A percentile compares a stretch with the other conserved stretches of the same genome.
These are phyloP conservation scores for Agelaius phoeniceus DNA, from an alignment of 2,113 vertebrate genomes.

Conservation along the genomic window DNA sequence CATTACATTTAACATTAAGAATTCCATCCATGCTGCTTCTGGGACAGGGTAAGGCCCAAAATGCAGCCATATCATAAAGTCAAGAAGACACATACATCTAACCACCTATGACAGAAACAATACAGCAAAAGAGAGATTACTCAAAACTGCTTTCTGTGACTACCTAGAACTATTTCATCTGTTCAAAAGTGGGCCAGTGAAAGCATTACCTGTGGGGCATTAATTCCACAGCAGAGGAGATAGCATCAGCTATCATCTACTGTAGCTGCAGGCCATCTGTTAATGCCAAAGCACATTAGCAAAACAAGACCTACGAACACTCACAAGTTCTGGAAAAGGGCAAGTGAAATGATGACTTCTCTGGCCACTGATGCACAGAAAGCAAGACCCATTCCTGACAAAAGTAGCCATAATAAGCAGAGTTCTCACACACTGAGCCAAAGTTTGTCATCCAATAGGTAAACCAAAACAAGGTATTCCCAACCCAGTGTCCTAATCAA, in stretches of 20 bases:
- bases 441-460: not conserved
- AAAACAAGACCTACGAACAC: not conserved
- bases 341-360: not conserved
- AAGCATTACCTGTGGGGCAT: not conserved
- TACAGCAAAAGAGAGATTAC: not conserved
- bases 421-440: not conserved
- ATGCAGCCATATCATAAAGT: not conserved
- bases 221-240: not conserved
- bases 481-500: not conserved
- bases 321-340: not conserved
- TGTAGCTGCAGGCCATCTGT: not conserved
- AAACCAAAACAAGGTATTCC: not conserved
- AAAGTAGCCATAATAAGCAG: not conserved
- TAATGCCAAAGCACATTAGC: not conserved
- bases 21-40: not conserved
- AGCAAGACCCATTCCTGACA: not conserved
- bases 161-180: not conserved
- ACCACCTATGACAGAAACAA: not conserved
- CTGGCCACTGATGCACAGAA: not conserved
- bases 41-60: not conserved
- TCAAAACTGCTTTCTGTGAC: not conserved
- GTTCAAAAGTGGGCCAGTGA: not conserved
- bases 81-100: not conserved
- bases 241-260: fast-evolving
- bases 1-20: not conserved